Evolutionary conservation across 1,140 invertebrate species (phyloP).

Genomic region (Drosophila trapezifrons): DNA sequence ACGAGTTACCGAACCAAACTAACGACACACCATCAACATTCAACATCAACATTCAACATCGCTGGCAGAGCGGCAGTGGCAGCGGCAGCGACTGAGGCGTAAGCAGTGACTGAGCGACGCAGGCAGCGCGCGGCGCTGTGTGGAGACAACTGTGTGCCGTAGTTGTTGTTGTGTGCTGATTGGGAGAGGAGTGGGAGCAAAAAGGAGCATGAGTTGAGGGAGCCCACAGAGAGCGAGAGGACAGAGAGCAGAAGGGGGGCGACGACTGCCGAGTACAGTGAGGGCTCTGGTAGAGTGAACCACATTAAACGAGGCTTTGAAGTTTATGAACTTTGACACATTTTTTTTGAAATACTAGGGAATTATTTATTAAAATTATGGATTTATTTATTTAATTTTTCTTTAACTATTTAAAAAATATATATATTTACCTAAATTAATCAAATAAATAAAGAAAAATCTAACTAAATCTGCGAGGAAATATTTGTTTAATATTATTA

Average conservation of each 20-base stretch:
- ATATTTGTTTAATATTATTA: background rate
- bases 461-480: too few relatives aligned
- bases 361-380: too few relatives aligned
- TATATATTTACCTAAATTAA: too few relatives aligned
- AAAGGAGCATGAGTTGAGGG: constrained; percentile 7
- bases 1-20: constrained; percentile 84
- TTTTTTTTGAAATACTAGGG: too few relatives aligned
- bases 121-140: constrained; percentile 39
- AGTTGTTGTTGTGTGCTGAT: constrained; percentile 23
- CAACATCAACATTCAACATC: constrained; percentile 57
- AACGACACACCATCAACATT: constrained; percentile 72
- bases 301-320: background rate
- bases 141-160: constrained; percentile 46
- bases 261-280: constrained; percentile 62
- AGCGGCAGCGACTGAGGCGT: constrained; percentile 29
- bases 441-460: too few relatives aligned
- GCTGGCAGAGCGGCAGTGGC: constrained; percentile 56
- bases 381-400: too few relatives aligned
- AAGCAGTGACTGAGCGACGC: constrained; percentile 44
- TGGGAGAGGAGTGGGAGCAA: constrained; percentile 29
- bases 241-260: constrained; percentile 40
- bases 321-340: too few relatives aligned
- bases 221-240: constrained; percentile 24
- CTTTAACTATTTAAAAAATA: too few relatives aligned
- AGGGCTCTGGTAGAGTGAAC: background rate